Evolutionary conservation across 2,888 invertebrate species (phyloP).

Genomic region (Habroteleia sp.): DNA sequence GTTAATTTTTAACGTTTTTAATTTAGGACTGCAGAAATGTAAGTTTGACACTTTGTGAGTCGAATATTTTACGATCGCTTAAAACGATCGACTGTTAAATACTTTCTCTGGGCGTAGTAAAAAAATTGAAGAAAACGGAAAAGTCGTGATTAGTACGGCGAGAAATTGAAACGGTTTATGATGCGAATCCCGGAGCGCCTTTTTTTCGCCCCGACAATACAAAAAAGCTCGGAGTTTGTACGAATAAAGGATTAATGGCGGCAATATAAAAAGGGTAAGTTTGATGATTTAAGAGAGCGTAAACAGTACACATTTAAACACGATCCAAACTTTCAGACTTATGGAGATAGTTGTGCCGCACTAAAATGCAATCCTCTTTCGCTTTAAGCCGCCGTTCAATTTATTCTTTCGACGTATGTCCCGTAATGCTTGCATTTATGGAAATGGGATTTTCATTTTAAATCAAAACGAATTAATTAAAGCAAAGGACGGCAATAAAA

Average conservation of each 20-base stretch:
- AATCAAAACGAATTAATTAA: constrained; percentile 46
- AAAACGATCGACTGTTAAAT: constrained; percentile 26
- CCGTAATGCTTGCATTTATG: constrained; percentile 28
- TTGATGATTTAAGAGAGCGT: constrained; percentile 46
- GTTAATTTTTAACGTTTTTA: constrained; percentile 18
- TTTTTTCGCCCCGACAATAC: not conserved
- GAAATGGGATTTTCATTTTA: constrained; percentile 17
- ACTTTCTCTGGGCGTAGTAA: constrained; percentile 10
- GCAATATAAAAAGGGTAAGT: constrained; percentile 34
- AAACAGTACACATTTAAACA: constrained; percentile 40
- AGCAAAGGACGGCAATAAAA: constrained; percentile 50
- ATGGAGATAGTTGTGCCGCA: constrained; percentile 7
- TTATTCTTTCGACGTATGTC: constrained; percentile 14
- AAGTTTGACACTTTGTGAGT: constrained; percentile 29
- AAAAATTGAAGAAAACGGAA: constrained; percentile 14
- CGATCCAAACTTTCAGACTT: constrained; percentile 36
- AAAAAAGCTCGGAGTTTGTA: constrained; percentile 14
- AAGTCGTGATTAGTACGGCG: constrained; percentile 37
- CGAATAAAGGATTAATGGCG: constrained; percentile 34
- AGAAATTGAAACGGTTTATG: constrained; percentile 46
- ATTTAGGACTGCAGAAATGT: constrained; percentile 13
- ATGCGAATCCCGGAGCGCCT: constrained; percentile 10
- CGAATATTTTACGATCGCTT: constrained; percentile 13
- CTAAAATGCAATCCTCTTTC: constrained; percentile 6
- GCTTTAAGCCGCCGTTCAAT: constrained; percentile 17